Base-by-base conservation (phyloP, 2,888 invertebrate genomes). In the Trimorus sp. region DNA sequence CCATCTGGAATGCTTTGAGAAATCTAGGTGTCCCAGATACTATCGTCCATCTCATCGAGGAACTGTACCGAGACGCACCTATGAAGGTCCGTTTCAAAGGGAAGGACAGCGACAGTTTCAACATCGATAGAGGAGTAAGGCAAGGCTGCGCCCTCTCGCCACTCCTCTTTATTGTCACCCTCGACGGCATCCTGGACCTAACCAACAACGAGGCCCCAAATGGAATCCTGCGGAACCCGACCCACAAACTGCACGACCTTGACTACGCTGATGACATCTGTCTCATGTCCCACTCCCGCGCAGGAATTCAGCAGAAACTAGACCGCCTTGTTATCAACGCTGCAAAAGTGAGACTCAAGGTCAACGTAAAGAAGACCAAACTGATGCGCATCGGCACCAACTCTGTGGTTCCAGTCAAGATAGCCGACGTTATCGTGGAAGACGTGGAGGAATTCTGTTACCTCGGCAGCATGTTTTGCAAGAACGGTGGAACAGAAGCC, bases 41-140 rank as follows among this genome's bases (percentile, higher is more conserved):
- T 3, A 42, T 70, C 0, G 38, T 70, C 3, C 14, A 70, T 38
- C n/a, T 70, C 0, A 56, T 73, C 12, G 12, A 26, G 1, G 62
- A 14, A 14, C 56, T 56, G 6, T 73, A 63, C 11, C 45, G 37
- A 7, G 38, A 63, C 12, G 60, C 73, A 0, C 14, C 73, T 11
- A 11, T 12, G 16, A 73, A 37, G n/a, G 73, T 40, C 7, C 62
- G 69, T 40, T 76, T 62, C 40, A 76, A 76, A 7, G 69, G 69
- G 14, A 38, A 12, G 1, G 49, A 68, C 48, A 76, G 62, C 49
- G 56, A 60, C n/a, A 0, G 16, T 1, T 69, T 76, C 11, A 56
- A 5, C 0, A 69, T 7, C 69, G 14, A 7, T 9, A 68, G 62
- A 48, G 62, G 69, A 37, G 76, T 76, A 16, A 76, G 76, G 36